A percentile compares a stretch with the other conserved stretches of the same genome.
Evolutionary conservation across 2,797 vertebrate genomes (phyloP).

Genomic region (Sebastes paucispinis): DNA sequence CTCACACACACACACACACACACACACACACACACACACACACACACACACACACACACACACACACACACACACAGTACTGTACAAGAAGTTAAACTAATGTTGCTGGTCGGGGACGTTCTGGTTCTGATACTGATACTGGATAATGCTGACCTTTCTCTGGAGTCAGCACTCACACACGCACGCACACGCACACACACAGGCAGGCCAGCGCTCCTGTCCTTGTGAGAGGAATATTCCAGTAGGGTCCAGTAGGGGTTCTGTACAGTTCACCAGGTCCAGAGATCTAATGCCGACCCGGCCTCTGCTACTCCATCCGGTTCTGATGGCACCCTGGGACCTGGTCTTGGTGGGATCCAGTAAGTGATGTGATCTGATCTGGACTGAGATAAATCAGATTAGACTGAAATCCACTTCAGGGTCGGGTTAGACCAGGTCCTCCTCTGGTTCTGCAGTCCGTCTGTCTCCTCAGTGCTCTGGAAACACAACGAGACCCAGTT

Average conservation of each 20-base stretch:
- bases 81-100: conserved; percentile 35
- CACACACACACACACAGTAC: neutral
- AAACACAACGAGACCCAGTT: conserved; percentile 10
- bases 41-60: neutral
- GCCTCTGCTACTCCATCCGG: conserved; percentile 8
- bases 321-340: conserved; percentile 15
- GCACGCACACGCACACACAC: conserved; percentile 2
- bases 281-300: neutral
- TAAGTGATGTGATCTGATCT: conserved; percentile 25
- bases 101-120: conserved; percentile 50
- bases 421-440: conserved; percentile 34
- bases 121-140: neutral
- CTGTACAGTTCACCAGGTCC: conserved; percentile 28
- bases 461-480: conserved; percentile 30
- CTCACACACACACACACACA: too few relatives aligned
- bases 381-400: conserved; percentile 18
- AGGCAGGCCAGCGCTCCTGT: conserved; percentile 14
- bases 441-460: neutral
- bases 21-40: too few relatives aligned
- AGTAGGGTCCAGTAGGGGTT: neutral
- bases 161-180: neutral
- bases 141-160: conserved; percentile 28
- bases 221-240: conserved; percentile 19
- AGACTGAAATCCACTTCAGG: conserved; percentile 30
- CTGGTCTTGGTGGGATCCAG: conserved; percentile 32